These are phyloP conservation scores for Condylura cristata DNA, from an alignment of 2,113 vertebrate species.

Conservation along the genomic window DNA sequence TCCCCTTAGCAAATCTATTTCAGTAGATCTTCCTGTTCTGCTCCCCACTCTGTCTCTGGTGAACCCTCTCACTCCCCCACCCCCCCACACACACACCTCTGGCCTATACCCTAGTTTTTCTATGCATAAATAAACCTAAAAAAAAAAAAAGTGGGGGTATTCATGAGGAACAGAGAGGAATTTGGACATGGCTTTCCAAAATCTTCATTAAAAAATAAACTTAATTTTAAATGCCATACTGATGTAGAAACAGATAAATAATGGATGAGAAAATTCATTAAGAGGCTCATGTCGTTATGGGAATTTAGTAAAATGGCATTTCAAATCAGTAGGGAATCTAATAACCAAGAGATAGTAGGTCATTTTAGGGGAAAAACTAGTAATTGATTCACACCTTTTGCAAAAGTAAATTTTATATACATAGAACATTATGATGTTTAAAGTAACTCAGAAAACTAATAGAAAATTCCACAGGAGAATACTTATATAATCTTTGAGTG, in stretches of 20 bases:
- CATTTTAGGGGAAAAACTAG: not conserved
- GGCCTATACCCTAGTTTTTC: no score
- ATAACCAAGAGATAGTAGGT: not conserved
- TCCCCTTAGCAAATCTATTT: no score
- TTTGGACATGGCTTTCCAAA: not conserved
- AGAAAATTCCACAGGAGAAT: not conserved
- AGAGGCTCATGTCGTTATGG: not conserved
- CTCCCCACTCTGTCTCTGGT: no score
- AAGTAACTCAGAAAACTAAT: not conserved
- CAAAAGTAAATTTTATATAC: slow-evolving; percentile 16
- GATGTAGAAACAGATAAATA: not conserved
- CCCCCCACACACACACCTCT: no score
- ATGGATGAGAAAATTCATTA: not conserved
- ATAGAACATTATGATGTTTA: not conserved
- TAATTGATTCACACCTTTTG: not conserved
- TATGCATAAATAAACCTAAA: no score
- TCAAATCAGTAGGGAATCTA: not conserved
- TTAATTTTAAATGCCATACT: not conserved
- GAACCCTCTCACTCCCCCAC: no score
- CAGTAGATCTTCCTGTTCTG: no score
- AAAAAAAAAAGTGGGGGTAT: no score
- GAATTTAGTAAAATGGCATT: not conserved
- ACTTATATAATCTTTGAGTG: not conserved
- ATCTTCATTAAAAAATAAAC: not conserved
- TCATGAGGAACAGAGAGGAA: not conserved